Conservation (phyloP, 2,888 invertebrate genomes). For the Acanthacorydalis orientalis region DNA sequence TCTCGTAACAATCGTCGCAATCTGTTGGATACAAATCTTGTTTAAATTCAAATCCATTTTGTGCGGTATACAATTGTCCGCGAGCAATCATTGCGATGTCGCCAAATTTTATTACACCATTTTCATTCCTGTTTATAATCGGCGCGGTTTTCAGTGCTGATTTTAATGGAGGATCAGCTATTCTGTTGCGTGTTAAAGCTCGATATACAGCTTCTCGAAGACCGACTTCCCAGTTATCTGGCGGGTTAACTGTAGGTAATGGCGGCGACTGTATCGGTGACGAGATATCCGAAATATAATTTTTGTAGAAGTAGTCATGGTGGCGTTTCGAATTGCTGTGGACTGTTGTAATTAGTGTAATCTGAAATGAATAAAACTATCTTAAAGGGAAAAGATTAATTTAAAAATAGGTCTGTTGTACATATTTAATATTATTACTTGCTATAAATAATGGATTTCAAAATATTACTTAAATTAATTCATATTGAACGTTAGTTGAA, state of each 20-base stretch:
- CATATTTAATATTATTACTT: no score
- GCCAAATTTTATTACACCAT: constrained; percentile 34
- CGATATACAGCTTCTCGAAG: constrained; percentile 49
- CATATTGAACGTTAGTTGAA: no score
- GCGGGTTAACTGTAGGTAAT: constrained; percentile 4
- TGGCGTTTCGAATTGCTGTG: not conserved
- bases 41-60: constrained; percentile 35
- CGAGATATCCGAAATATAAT: not conserved
- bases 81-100: constrained; percentile 47
- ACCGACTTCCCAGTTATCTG: constrained; percentile 42
- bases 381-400: not conserved
- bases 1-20: constrained; percentile 28
- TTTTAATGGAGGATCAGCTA: constrained; percentile 30
- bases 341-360: no score
- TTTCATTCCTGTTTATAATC: constrained; percentile 11
- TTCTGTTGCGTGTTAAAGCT: constrained; percentile 39
- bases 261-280: not conserved
- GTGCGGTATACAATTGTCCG: constrained; percentile 38
- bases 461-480: no score
- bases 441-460: no score
- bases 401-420: no score
- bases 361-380: not conserved
- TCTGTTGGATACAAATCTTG: constrained; percentile 25
- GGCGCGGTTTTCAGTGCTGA: constrained; percentile 18
- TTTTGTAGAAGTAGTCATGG: not conserved